These are phyloP conservation scores for Rhea americana DNA, from an alignment of 2,113 vertebrate genomes.

Conservation along the genomic window DNA sequence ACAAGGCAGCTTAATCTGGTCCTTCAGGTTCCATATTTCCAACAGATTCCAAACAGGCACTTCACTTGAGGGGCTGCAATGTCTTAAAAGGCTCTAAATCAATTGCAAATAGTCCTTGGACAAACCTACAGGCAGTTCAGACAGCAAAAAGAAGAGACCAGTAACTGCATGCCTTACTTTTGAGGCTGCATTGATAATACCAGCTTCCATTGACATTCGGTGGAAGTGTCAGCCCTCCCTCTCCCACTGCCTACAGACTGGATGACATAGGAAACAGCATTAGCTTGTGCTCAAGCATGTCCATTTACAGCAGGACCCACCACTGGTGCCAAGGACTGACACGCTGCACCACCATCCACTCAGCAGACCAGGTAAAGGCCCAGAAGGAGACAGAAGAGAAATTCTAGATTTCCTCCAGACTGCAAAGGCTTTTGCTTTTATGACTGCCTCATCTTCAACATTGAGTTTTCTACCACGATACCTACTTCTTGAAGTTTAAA, in stretches of 20 bases:
- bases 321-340: not conserved
- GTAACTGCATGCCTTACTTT: rapidly evolving
- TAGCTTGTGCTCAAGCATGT: not conserved
- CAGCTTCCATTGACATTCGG: not conserved
- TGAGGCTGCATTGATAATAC: rapidly evolving
- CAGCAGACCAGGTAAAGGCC: not conserved
- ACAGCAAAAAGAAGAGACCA: not conserved
- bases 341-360: not conserved
- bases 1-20: not conserved
- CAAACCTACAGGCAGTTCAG: rapidly evolving
- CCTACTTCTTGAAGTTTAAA: not conserved
- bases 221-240: not conserved
- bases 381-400: not conserved
- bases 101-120: not conserved
- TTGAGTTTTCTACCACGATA: not conserved
- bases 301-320: not conserved
- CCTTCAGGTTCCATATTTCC: not conserved
- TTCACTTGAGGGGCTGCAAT: not conserved
- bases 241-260: rapidly evolving
- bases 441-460: not conserved
- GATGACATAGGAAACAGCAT: not conserved
- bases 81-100: not conserved
- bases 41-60: not conserved
- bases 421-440: not conserved
- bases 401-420: not conserved